Evolutionary conservation across 2,113 vertebrate species (phyloP).

Genomic region (Cichladusa arquata): DNA sequence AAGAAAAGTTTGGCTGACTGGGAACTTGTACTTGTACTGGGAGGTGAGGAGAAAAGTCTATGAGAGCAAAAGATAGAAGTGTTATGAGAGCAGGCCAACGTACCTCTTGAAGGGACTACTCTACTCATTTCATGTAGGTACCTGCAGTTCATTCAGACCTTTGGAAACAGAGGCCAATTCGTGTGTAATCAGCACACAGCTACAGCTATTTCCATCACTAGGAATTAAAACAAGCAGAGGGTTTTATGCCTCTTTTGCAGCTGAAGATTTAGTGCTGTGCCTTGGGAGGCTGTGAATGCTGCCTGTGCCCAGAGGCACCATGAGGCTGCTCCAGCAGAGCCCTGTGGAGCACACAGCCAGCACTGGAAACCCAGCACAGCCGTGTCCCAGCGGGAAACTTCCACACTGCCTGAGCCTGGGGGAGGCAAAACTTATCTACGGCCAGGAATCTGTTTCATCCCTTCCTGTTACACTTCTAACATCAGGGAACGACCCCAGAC

Average conservation of each 20-base stretch:
- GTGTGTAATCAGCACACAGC: background rate
- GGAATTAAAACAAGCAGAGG: background rate
- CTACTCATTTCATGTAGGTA: background rate
- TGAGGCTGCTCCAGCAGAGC: background rate
- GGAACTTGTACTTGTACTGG: background rate
- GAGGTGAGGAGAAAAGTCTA: constrained; percentile 19
- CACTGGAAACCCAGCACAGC: accelerated
- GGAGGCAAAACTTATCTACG: background rate
- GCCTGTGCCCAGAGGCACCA: background rate
- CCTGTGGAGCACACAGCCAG: background rate
- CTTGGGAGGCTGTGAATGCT: background rate
- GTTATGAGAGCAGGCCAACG: background rate
- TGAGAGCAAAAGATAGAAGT: background rate
- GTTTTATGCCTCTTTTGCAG: background rate
- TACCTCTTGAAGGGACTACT: background rate
- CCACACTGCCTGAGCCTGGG: accelerated
- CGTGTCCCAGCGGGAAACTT: accelerated
- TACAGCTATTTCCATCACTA: background rate
- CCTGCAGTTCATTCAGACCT: background rate
- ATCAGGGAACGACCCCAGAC: background rate
- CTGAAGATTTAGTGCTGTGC: background rate
- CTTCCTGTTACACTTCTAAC: background rate
- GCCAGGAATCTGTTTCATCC: background rate
- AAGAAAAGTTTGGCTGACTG: constrained; percentile 79
- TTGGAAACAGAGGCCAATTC: background rate